Evolutionary conservation across 2,113 vertebrate genomes (phyloP).

Genomic region (Recurvirostra avosetta): DNA sequence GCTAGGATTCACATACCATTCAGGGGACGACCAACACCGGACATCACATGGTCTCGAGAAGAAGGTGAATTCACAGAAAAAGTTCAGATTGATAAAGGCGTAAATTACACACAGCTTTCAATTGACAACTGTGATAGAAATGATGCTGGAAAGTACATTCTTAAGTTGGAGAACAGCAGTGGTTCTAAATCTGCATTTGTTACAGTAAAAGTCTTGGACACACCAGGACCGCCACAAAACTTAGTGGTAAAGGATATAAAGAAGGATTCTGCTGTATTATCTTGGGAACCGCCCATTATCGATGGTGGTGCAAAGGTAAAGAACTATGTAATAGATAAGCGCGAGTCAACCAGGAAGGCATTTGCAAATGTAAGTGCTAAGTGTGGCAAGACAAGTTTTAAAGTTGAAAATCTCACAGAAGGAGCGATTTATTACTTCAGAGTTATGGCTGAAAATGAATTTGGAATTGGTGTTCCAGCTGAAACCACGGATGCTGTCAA

Average conservation of each 20-base stretch:
- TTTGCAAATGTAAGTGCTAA: constrained; percentile 92
- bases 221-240: constrained; percentile 90
- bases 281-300: constrained; percentile 93
- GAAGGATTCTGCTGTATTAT: constrained; percentile 87
- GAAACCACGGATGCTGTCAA: constrained; percentile 89
- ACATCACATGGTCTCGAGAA: constrained; percentile 92
- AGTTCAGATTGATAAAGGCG: constrained; percentile 86
- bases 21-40: constrained; percentile 90
- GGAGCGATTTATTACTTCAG: constrained; percentile 95
- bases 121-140: constrained; percentile 93
- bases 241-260: constrained; percentile 89
- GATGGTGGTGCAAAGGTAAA: constrained; percentile 95
- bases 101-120: constrained; percentile 89
- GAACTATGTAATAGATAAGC: constrained; percentile 95
- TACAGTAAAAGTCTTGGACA: constrained; percentile 93
- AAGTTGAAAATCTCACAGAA: constrained; percentile 90
- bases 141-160: constrained; percentile 94
- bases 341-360: constrained; percentile 93
- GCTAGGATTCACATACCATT: constrained; percentile 92
- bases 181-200: constrained; percentile 96
- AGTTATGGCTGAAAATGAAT: constrained; percentile 98
- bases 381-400: constrained; percentile 92
- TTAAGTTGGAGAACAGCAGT: constrained; percentile 91
- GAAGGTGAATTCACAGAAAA: constrained; percentile 89
- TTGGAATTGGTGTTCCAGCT: constrained; percentile 86